Evolutionary conservation across 2,888 invertebrate species (phyloP).

Genomic region (Eubasilissa splendida): DNA sequence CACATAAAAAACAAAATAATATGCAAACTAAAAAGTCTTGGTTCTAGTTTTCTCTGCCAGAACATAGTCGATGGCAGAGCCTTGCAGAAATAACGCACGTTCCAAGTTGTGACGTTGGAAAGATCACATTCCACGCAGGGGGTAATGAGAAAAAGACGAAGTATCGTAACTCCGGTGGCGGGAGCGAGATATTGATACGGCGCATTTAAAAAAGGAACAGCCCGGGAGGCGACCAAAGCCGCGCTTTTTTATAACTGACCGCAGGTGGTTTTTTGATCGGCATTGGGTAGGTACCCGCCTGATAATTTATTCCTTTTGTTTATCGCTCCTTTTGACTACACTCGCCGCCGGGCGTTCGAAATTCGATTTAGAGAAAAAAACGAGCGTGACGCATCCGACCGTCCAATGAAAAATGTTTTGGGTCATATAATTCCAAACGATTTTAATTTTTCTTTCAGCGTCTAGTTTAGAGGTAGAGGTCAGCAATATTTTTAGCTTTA

Average conservation of each 20-base stretch:
- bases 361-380: background rate
- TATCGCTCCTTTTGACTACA: background rate
- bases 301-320: constrained; percentile 22
- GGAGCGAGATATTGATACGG: constrained; percentile 32
- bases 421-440: no score
- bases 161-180: background rate
- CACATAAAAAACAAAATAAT: no score
- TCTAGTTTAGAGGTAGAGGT: no score
- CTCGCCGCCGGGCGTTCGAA: constrained; percentile 15
- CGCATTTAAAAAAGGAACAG: constrained; percentile 31
- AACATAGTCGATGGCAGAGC: no score
- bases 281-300: background rate
- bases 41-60: no score
- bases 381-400: background rate
- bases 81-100: background rate
- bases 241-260: constrained; percentile 40
- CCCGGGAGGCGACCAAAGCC: constrained; percentile 42
- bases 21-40: no score
- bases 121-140: constrained; percentile 40
- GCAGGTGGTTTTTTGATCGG: constrained; percentile 37
- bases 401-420: background rate
- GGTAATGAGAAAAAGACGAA: constrained; percentile 34
- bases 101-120: background rate
- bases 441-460: no score
- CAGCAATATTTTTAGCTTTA: no score